phyloP scores from a whole-genome alignment of 2,113 vertebrate genomes.

The Paraplagusia blochii region DNA sequence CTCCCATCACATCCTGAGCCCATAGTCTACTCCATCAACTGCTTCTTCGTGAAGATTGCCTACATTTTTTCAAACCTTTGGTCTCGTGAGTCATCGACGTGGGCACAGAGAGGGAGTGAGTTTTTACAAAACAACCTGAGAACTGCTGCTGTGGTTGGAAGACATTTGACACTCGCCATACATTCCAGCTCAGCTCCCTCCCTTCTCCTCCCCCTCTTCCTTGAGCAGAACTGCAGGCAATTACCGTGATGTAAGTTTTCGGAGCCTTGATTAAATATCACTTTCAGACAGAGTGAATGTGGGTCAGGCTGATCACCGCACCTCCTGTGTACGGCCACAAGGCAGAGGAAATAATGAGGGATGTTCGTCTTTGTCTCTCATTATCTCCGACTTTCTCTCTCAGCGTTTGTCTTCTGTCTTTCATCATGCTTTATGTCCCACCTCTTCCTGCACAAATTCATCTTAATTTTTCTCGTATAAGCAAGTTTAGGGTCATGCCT shows the following conservation, averaged over 20 bases:
- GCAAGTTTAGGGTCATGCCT: no score
- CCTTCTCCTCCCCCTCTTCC: neutral
- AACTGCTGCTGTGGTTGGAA: neutral
- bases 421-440: neutral
- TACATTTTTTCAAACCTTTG: no score
- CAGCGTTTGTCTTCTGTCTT: neutral
- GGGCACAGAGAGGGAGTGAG: no score
- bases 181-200: neutral
- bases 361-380: constrained; percentile 1
- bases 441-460: neutral
- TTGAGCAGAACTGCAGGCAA: neutral
- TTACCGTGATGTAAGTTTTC: neutral
- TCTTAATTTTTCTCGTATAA: no score
- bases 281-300: constrained; percentile 7
- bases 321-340: no score
- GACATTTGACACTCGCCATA: neutral
- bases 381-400: neutral
- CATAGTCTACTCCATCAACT: no score
- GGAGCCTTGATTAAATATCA: constrained; percentile 1
- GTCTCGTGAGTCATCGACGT: no score
- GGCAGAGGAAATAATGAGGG: constrained; percentile 3
- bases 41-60: no score
- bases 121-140: neutral
- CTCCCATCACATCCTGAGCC: no score
- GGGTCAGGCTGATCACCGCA: constrained; percentile 19